Evolutionary conservation across 2,888 invertebrate genomes (phyloP).

Genomic region (Pseudococcus longispinus): DNA sequence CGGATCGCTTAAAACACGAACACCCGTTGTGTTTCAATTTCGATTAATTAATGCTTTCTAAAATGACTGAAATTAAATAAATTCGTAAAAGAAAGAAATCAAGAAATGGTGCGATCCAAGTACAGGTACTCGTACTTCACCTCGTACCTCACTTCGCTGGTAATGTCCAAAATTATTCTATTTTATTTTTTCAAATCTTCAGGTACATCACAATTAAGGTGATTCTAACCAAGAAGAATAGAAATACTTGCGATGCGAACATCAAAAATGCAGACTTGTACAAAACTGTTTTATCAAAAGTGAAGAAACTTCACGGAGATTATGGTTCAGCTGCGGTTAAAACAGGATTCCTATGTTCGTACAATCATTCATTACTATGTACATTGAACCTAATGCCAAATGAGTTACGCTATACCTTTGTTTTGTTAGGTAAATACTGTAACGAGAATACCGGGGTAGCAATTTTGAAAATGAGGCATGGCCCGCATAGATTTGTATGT

Average conservation of each 20-base stretch:
- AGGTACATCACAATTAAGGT: constrained; percentile 45
- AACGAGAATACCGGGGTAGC: constrained; percentile 79
- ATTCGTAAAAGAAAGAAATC: no score
- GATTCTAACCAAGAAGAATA: constrained; percentile 5
- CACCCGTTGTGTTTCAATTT: no score
- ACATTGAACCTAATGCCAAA: not conserved
- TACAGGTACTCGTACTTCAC: constrained; percentile 35
- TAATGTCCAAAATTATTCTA: not conserved
- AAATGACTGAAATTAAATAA: not conserved
- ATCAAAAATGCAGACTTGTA: constrained; percentile 44
- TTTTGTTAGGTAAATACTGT: constrained; percentile 73
- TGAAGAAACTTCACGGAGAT: constrained; percentile 74
- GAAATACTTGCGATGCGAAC: not conserved
- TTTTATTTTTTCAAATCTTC: not conserved
- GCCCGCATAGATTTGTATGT: constrained; percentile 75
- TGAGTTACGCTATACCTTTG: not conserved
- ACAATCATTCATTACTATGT: not conserved
- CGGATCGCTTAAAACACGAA: no score
- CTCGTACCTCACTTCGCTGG: not conserved
- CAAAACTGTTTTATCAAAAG: constrained; percentile 41
- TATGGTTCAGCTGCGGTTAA: constrained; percentile 76
- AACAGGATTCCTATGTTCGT: constrained; percentile 68
- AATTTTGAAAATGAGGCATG: constrained; percentile 75
- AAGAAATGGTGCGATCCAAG: constrained; percentile 48
- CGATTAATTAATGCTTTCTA: not conserved